Base-by-base conservation (phyloP, 2,797 vertebrate genomes). In the Propithecus deckenii region DNA sequence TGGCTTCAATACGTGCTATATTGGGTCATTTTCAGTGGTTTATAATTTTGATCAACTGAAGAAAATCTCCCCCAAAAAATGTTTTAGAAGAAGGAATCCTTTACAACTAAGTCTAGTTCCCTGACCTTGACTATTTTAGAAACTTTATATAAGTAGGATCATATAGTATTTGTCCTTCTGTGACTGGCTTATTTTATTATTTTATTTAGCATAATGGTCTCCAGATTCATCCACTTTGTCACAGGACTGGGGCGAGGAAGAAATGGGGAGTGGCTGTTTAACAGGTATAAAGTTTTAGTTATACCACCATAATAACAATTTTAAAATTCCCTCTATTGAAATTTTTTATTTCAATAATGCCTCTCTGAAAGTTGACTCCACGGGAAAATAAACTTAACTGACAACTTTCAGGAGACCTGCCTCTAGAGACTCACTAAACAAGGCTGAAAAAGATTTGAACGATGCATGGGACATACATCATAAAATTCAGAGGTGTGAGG, bases 201-300 rank as follows among this genome's bases (percentile, higher is more conserved):
- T 69, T 86, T 69, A n/a, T 9, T 30, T 20, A 35, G 7, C 23
- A n/a, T 32, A 69, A 63, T n/a, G 9, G 46, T 38, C 15, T 48
- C 23, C 12, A 20, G 28, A 12, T 48, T 65, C 3, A 7, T 15
- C 28, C 2, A 28, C 10, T 5, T 4, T 57, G 2, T 55, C 14
- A 0, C 30, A 48, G 4, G 20, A 4, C 9, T 76, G 3, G 12
- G 5, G 3, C 3, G 2, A 72, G 7, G 4, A 20, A n/a, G 14
- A 89, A 67, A n/a, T 18, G 5, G 18, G 9, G 9, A 55, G 38
- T 8, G 38, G 30, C 32, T 86, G 1, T 50, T 38, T 46, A 11
- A 3, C 28, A 28, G 4, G 1, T 35, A 2, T 11, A 59, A 67
- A 89, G 23, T 5, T 71, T n/a, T 15, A 50, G 10, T 23, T 50